These are phyloP conservation scores for Augochlorella aurata DNA, from an alignment of 2,888 invertebrate genomes.

Conservation along the genomic window DNA sequence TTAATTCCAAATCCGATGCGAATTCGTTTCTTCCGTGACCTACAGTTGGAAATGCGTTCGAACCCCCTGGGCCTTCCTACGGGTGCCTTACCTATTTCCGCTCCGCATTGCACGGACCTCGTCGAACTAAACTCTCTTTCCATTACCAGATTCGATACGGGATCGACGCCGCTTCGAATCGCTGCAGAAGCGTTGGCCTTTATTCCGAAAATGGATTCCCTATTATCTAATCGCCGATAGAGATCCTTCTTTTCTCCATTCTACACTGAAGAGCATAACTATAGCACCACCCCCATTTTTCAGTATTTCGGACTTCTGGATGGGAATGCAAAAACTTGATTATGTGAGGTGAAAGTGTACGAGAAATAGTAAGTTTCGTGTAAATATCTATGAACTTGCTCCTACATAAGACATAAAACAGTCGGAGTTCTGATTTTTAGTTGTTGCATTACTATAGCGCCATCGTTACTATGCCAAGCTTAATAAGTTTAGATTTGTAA, in stretches of 20 bases:
- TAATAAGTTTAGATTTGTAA: no score
- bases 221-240: background rate
- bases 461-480: no score
- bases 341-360: no score
- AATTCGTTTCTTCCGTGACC: conserved; percentile 13
- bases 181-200: background rate
- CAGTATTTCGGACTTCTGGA: no score
- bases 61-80: conserved; percentile 2
- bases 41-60: background rate
- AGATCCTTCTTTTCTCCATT: background rate
- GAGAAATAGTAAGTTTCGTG: no score
- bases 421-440: no score
- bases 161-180: conserved; percentile 8
- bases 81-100: conserved; percentile 17
- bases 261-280: no score
- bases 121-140: conserved; percentile 26
- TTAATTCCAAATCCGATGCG: background rate
- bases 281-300: no score
- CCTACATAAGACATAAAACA: no score
- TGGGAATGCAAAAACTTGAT: no score
- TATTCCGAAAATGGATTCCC: background rate
- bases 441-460: no score
- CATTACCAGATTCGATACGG: conserved; percentile 35
- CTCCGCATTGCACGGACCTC: conserved; percentile 6
- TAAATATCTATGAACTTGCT: no score